Conservation (phyloP, 2,113 vertebrate species). For the Stigmatopora argus region DNA sequence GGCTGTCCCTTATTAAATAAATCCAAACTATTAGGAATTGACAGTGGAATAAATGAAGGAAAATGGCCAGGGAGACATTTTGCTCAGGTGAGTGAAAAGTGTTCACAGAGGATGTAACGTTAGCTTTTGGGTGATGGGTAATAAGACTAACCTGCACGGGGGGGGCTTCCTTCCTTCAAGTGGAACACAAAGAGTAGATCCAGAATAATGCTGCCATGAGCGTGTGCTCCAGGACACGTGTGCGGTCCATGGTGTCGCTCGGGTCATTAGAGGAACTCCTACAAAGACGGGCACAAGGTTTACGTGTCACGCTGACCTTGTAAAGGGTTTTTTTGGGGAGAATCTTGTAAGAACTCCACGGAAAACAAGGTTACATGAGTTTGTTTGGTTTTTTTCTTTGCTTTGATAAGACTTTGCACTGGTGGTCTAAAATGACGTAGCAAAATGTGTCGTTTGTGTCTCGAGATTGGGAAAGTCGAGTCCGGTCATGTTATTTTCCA, state of each 20-base stretch:
- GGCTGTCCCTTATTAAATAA: too few species aligned
- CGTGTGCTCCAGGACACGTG: conserved; percentile 4
- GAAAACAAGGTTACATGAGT: conserved; percentile 8
- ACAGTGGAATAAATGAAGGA: background rate
- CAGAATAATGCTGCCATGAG: conserved; percentile 14
- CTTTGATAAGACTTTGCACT: conserved; percentile 36
- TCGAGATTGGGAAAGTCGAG: too few species aligned
- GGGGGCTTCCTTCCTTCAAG: conserved; percentile 28
- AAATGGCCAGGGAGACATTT: background rate
- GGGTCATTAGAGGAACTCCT: conserved; percentile 34
- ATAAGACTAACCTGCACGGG: conserved; percentile 41
- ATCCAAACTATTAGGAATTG: too few species aligned
- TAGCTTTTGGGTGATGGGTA: conserved; percentile 31
- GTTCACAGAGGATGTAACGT: conserved; percentile 35
- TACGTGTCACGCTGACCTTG: conserved; percentile 55
- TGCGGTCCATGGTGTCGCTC: conserved; percentile 5
- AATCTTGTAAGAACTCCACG: conserved; percentile 11
- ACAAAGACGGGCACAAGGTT: conserved; percentile 29
- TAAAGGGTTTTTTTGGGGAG: conserved; percentile 19
- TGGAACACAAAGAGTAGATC: conserved; percentile 20
- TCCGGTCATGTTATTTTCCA: too few species aligned
- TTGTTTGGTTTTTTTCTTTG: conserved; percentile 19
- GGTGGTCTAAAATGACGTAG: conserved; percentile 5
- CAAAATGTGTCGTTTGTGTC: background rate
- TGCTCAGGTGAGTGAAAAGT: background rate